Evolutionary conservation across 2,113 vertebrate genomes (phyloP), one percentile per base, ranked within the genome.

Genomic region (Axis porcinus): DNA sequence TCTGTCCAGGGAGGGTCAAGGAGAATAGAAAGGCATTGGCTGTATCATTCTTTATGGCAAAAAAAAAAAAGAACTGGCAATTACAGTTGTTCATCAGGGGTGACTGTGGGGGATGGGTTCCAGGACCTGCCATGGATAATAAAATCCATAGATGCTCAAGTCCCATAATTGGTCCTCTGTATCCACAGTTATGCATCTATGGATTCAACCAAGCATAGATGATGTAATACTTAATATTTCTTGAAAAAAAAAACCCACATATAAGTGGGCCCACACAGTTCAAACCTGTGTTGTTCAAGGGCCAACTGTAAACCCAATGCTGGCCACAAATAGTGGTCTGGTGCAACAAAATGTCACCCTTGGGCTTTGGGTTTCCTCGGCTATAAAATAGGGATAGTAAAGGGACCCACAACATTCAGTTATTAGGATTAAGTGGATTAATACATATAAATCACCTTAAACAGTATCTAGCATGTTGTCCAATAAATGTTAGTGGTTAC

Each of bases 351-450:
- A 91, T 91, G 60, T 76, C 86, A 74, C 54, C 40, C 57, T 85
- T 86, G 58, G 30, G 10, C 91, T 97, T 91, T 23, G 74, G n/a
- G 30, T 60, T 87, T 92, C 52, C n/a, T 82, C 15, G 28, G 40
- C 86, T 86, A 15, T 74, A 96, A 96, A 90, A 52, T 58, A 27
- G 27, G 27, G 86, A 43, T 64, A 86, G 27, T 74, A 81, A 92
- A 25, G 52, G 45, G 19, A 55, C 45, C 60, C 89, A 95, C 25
- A 87, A 89, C 11, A 94, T 76, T 94, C 33, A 60, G n/a, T 87
- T 96, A 78, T 67, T 94, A 88, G 89, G 40, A 45, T 90, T 96
- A 95, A 93, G n/a, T 86, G 23, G 47, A 86, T 94, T 90, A 82
- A 94, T 64, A 52, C n/a, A 74, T 62, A 54, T 33, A 96, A 89